phyloP scores from a whole-genome alignment of 2,113 vertebrate species.

The Emydocephalus ijimae region DNA sequence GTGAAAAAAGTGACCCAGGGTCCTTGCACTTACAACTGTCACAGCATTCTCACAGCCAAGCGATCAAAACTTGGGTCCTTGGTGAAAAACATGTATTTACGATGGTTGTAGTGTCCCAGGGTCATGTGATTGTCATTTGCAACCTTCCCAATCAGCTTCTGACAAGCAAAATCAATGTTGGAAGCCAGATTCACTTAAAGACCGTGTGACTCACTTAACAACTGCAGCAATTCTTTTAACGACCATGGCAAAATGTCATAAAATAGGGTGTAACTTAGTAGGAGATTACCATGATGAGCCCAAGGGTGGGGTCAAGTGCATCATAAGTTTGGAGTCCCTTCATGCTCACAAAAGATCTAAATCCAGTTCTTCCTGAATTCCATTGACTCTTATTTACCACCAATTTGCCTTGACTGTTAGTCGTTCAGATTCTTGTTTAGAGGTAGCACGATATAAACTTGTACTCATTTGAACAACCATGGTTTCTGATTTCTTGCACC shows the following conservation, averaged over 20 bases:
- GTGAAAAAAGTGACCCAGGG: neutral
- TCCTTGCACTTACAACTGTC: neutral
- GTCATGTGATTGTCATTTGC: neutral
- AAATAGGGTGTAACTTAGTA: too few species aligned
- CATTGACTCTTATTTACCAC: neutral
- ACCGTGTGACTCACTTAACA: neutral
- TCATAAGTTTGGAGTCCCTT: neutral
- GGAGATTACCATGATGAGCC: too few species aligned
- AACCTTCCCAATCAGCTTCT: neutral
- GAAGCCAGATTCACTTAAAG: too few species aligned
- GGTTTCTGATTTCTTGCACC: neutral
- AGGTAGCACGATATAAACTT: neutral
- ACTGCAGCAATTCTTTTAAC: neutral
- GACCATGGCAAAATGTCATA: too few species aligned
- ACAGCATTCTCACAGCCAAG: neutral
- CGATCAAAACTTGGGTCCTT: neutral
- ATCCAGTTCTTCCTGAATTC: neutral
- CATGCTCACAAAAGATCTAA: neutral
- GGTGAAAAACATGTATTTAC: neutral
- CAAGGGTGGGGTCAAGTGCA: too few species aligned
- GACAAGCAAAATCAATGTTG: neutral
- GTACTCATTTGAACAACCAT: neutral
- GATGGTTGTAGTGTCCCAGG: neutral
- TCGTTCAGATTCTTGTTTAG: neutral
- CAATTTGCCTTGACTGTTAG: neutral